Conservation (phyloP, 2,888 invertebrate species). For the Eupithecia dodoneata region DNA sequence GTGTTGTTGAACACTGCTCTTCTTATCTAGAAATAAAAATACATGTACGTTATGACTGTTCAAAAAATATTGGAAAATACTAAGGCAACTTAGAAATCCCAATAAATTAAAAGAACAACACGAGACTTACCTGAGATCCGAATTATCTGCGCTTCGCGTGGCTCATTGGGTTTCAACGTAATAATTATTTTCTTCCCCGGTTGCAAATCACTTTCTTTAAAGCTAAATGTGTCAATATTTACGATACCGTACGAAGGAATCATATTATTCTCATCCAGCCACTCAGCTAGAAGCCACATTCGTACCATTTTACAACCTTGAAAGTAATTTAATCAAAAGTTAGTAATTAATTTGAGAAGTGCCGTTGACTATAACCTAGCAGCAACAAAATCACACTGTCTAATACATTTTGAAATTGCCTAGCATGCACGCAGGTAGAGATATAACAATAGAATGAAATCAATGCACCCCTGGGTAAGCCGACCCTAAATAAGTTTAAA, state of each 20-base stretch:
- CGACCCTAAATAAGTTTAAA: constrained; percentile 43
- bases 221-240: constrained; percentile 51
- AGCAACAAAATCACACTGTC: constrained; percentile 43
- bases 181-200: constrained; percentile 59
- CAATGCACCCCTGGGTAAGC: constrained; percentile 44
- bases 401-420: constrained; percentile 27
- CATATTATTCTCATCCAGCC: constrained; percentile 59
- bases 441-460: constrained; percentile 46
- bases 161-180: constrained; percentile 48
- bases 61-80: background rate
- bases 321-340: background rate
- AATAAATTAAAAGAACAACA: background rate
- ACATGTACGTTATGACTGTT: background rate
- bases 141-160: constrained; percentile 60
- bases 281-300: constrained; percentile 69
- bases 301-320: constrained; percentile 53
- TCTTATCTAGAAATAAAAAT: constrained; percentile 54
- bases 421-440: constrained; percentile 48
- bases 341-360: background rate
- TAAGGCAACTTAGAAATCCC: background rate
- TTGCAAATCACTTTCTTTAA: constrained; percentile 52
- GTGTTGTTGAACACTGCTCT: constrained; percentile 58
- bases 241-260: constrained; percentile 64
- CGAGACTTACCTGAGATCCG: constrained; percentile 61
- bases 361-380: constrained; percentile 24